These are phyloP conservation scores for Orthosia gracilis DNA, from an alignment of 2,888 invertebrate species.

Conservation along the genomic window DNA sequence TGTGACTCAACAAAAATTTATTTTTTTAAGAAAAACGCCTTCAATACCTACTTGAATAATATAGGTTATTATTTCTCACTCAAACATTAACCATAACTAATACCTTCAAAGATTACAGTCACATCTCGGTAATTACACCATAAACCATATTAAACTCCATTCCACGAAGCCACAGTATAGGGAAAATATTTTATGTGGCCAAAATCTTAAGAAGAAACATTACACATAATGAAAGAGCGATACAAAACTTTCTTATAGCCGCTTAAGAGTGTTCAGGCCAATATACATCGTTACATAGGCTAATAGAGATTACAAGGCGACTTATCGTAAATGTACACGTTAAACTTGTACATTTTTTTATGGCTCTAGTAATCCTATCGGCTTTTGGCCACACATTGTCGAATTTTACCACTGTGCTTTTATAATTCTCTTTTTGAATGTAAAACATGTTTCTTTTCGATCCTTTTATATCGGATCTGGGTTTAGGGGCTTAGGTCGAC, in stretches of 20 bases:
- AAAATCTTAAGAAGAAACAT: constrained; percentile 70
- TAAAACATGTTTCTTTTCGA: constrained; percentile 37
- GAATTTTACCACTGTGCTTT: constrained; percentile 41
- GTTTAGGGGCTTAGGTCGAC: constrained; percentile 16
- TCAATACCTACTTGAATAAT: neutral
- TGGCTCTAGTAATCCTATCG: constrained; percentile 33
- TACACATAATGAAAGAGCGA: constrained; percentile 73
- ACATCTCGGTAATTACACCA: constrained; percentile 10
- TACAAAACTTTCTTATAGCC: constrained; percentile 71
- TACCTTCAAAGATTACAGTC: neutral
- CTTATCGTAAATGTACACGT: constrained; percentile 49
- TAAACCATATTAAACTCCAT: constrained; percentile 30
- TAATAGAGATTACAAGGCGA: constrained; percentile 66
- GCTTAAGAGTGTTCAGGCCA: constrained; percentile 65
- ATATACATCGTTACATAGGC: constrained; percentile 62
- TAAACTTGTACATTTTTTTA: constrained; percentile 45
- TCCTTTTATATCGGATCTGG: constrained; percentile 22
- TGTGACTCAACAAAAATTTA: neutral
- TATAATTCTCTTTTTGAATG: constrained; percentile 46
- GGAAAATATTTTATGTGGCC: constrained; percentile 59
- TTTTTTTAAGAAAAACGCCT: too few species aligned
- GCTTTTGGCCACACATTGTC: constrained; percentile 38
- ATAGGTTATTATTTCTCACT: neutral
- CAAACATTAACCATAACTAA: neutral
- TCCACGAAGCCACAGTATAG: constrained; percentile 19